Percentiles rank a stretch among this genome's conserved stretches.
Evolutionary conservation across 2,113 vertebrate species (phyloP).

Genomic region (Noturus placidus): DNA sequence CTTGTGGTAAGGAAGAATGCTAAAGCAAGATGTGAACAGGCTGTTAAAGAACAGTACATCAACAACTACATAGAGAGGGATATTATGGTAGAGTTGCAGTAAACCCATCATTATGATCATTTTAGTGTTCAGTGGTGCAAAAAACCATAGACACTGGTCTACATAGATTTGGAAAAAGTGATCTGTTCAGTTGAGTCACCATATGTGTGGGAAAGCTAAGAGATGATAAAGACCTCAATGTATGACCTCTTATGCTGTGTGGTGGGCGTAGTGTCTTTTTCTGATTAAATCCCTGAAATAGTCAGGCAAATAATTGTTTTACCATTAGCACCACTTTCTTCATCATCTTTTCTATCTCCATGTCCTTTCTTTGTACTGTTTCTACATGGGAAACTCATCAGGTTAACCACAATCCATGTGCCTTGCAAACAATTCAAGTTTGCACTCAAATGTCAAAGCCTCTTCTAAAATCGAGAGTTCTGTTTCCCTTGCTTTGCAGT

Average conservation of each 20-base stretch:
- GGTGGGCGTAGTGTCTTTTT: neutral
- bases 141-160: neutral
- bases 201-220: neutral
- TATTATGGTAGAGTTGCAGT: constrained; percentile 1
- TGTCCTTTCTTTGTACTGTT: constrained; percentile 12
- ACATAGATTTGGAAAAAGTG: constrained; percentile 22
- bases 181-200: constrained; percentile 5
- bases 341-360: neutral
- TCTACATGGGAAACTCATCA: constrained; percentile 25
- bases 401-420: constrained; percentile 11
- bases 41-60: neutral
- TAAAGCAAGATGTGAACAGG: neutral
- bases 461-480: neutral
- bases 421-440: neutral
- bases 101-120: constrained; percentile 18
- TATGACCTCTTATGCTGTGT: neutral
- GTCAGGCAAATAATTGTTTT: neutral
- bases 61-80: neutral
- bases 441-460: constrained; percentile 4
- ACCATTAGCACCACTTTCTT: neutral
- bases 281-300: neutral
- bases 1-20: neutral
- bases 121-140: neutral
- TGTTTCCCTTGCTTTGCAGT: constrained; percentile 10
- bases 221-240: neutral